Conservation (phyloP, 2,888 invertebrate species). For the Conistra vaccinii region DNA sequence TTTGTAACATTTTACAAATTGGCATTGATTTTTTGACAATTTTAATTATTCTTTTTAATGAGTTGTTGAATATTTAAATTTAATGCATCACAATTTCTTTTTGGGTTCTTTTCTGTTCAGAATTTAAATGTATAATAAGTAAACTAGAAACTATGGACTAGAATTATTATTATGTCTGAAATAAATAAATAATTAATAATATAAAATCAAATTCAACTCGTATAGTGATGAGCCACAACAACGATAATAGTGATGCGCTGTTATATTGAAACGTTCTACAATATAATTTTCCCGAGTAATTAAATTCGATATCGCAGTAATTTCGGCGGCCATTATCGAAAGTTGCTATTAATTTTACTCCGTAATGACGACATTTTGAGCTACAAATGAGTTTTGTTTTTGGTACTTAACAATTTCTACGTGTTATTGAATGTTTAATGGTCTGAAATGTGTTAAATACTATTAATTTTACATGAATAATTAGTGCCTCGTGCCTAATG, state of each 20-base stretch:
- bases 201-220: constrained; percentile 8
- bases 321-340: constrained; percentile 60
- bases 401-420: constrained; percentile 23
- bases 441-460: constrained; percentile 16
- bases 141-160: too few relatives aligned
- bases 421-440: constrained; percentile 46
- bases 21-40: too few relatives aligned
- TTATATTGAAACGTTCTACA: constrained; percentile 51
- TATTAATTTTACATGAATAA: constrained; percentile 3
- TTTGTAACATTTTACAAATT: too few relatives aligned
- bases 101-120: too few relatives aligned
- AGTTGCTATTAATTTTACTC: constrained; percentile 53
- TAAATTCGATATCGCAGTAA: constrained; percentile 73
- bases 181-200: too few relatives aligned
- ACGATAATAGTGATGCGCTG: constrained; percentile 37
- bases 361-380: constrained; percentile 49
- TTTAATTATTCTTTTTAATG: too few relatives aligned
- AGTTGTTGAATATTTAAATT: too few relatives aligned
- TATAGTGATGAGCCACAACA: constrained; percentile 14
- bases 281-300: constrained; percentile 66
- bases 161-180: too few relatives aligned
- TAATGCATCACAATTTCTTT: too few relatives aligned
- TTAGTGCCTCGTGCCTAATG: too few relatives aligned
- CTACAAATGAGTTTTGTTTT: constrained; percentile 56
- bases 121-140: too few relatives aligned